Conservation (phyloP, 2,888 invertebrate genomes). For the Minunthozetes semirufus region DNA sequence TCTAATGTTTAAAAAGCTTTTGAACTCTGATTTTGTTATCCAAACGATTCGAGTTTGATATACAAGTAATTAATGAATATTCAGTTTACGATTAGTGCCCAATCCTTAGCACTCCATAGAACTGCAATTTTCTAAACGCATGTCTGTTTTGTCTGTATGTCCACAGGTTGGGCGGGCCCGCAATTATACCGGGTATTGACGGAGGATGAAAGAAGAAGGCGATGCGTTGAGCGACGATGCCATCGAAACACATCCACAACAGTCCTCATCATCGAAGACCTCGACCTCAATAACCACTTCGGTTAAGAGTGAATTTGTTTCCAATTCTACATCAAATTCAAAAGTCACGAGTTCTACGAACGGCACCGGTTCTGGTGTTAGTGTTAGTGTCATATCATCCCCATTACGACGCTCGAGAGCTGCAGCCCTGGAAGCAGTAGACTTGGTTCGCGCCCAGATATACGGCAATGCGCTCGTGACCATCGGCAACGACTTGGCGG, state of each 20-base stretch:
- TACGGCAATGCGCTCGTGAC: conserved; percentile 31
- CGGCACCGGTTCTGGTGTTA: conserved; percentile 27
- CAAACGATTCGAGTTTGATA: no score
- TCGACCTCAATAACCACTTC: background rate
- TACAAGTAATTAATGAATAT: no score
- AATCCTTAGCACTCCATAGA: background rate
- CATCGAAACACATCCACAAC: conserved; percentile 10
- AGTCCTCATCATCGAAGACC: conserved; percentile 9
- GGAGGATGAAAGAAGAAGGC: conserved; percentile 33
- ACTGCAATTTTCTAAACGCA: background rate
- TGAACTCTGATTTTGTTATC: no score
- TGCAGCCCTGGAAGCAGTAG: conserved; percentile 30
- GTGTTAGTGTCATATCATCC: conserved; percentile 32
- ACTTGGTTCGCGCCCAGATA: conserved; percentile 28
- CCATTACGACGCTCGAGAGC: conserved; percentile 6
- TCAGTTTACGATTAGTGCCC: no score
- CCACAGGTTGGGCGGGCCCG: conserved; percentile 21
- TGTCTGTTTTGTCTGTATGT: background rate
- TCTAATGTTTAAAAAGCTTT: no score
- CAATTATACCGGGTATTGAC: conserved; percentile 28
- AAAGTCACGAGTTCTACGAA: conserved; percentile 21
- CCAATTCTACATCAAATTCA: conserved; percentile 3
- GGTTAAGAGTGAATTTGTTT: background rate
- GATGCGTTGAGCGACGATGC: conserved; percentile 29
- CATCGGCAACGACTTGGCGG: conserved; percentile 31